Base-by-base conservation (phyloP, 35 echinoderm and acorn worm species). In the Apostichopus parvimensis region DNA sequence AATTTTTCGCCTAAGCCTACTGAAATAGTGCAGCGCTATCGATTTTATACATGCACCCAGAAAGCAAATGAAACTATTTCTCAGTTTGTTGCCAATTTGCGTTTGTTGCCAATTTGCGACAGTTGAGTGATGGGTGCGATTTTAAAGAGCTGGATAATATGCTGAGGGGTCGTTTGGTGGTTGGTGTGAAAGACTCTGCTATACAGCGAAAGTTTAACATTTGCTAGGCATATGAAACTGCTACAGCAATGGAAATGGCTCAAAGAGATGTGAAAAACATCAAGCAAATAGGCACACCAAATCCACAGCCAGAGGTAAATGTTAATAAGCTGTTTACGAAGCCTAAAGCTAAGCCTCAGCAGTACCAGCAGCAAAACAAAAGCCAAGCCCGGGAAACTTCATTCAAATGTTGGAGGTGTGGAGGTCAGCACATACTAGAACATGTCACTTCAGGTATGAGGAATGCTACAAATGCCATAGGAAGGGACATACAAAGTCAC, bases 21-120 rank as follows among this genome's bases (percentile, higher is more conserved):
- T 77, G 92, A 88, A 56, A 93, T 93, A 87, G 92, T 88, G 18
- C 82, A 93, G 77, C 26, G 92, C 8, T 93, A 87, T 54, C 73
- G 56, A 45, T 93, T 93, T 53, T 59, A 93, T 59, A 93, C 55
- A 0, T 77, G 85, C 57, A 15, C 14, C 23, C 82, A 93, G 61
- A 52, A 86, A 71, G 21, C n/a, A 22, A 23, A 79, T 18, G 60
- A 93, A 15, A 24, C 82, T 18, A 88, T 88, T 88, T 18, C 58
- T 11, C 86, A 88, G 54, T 88, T 88, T 88, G 86, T 88, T 34
- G 28, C 28, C 28, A 25, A 25, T 25, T 25, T 25, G 24, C 24
- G 24, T 25, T 25, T 25, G 24, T 25, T 66, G 86, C 86, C 0
- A 64, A 88, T 14, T 25, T 88, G 8, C 59, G 86, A 72, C 86